Base-by-base conservation (phyloP, 2,888 invertebrate genomes). In the Diarsia rubi region DNA sequence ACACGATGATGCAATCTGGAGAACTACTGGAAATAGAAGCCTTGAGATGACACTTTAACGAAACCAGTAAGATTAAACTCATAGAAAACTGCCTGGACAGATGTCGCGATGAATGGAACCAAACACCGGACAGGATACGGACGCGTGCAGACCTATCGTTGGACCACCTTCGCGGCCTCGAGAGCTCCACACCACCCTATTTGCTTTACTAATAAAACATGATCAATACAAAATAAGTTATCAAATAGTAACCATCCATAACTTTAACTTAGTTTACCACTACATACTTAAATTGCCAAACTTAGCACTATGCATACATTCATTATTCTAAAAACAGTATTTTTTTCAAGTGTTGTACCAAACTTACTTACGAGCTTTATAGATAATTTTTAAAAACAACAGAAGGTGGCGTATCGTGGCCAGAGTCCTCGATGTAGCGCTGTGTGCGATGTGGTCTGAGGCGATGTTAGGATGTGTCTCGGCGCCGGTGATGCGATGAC, bases 361-460 rank as follows among this genome's bases (percentile, higher is more conserved):
- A 86, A 87, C 86, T 86, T 86, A 91, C 90, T 89, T 92, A 88
- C 94, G 93, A 95, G 95, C 92, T 95, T 94, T 95, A 95, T 95
- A 95, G 94, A 92, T 94, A 90, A 93, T 94, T 94, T 95, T 96
- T 95, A 95, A 95, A 95, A 96, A 95, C 94, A 95, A 96, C 96
- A 96, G 96, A 96, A 95, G 95, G 94, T 95, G 96, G 93, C 94
- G 94, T 93, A 92, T 91, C 94, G 94, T 94, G 95, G 93, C 95
- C 93, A 91, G 95, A 93, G 95, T 93, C 95, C 94, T 93, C 94
- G 95, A 95, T 96, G 95, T 91, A 95, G 93, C 94, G 93, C 94
- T 91, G 94, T 95, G 95, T 95, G 95, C 92, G 94, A 95, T 95
- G 96, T 95, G 95, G 93, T 95, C 95, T 94, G 94, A 93, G 93